A percentile compares a stretch with the other conserved stretches of the same genome.
Evolutionary conservation across 2,888 invertebrate genomes (phyloP).

Genomic region (Alviniconcha strummeri): DNA sequence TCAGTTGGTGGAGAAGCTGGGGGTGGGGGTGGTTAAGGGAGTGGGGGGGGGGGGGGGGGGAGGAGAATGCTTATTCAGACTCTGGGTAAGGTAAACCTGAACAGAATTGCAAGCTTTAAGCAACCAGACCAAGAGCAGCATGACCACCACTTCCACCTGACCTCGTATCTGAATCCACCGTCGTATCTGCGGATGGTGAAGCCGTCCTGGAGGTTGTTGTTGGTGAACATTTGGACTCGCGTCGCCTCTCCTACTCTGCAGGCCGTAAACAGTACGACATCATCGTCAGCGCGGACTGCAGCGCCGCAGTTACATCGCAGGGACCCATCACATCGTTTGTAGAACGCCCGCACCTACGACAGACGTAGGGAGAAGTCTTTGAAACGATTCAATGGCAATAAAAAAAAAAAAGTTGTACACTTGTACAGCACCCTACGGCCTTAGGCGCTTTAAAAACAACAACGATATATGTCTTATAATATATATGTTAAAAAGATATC

Average conservation of each 20-base stretch:
- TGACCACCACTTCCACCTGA: conserved; percentile 15
- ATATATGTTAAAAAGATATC: not conserved
- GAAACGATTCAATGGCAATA: not conserved
- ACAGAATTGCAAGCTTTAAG: too few relatives aligned
- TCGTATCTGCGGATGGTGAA: conserved; percentile 40
- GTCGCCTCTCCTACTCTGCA: conserved; percentile 43
- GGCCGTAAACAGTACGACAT: conserved; percentile 43
- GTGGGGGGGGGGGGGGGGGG: too few relatives aligned
- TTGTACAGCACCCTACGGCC: too few relatives aligned
- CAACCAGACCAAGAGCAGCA: too few relatives aligned
- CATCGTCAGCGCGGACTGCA: conserved; percentile 41
- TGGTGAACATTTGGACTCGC: conserved; percentile 38
- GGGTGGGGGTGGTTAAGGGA: too few relatives aligned
- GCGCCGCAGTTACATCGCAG: conserved; percentile 47
- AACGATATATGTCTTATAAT: too few relatives aligned
- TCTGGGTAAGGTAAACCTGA: too few relatives aligned
- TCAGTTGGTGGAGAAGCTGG: too few relatives aligned
- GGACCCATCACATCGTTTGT: not conserved
- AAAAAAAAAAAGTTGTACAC: not conserved
- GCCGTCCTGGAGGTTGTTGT: conserved; percentile 32
- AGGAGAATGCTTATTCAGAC: too few relatives aligned
- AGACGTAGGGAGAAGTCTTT: not conserved
- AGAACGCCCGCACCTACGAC: conserved; percentile 42
- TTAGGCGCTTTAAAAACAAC: too few relatives aligned
- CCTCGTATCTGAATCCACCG: conserved; percentile 46